Evolutionary conservation across 1,140 invertebrate genomes (phyloP), one percentile per base, ranked within the genome.

Genomic region (Adelges cooleyi): DNA sequence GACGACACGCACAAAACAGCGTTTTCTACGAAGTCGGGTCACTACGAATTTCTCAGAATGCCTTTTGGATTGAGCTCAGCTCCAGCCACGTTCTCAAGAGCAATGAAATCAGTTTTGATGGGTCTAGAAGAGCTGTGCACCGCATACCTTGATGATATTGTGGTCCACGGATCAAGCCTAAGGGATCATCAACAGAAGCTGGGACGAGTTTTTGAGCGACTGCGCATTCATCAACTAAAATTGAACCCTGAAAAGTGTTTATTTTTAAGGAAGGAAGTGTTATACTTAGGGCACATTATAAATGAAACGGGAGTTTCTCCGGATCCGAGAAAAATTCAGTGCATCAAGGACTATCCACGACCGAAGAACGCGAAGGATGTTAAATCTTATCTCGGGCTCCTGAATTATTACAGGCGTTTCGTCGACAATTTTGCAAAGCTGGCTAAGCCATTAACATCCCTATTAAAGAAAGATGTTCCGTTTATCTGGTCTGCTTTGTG

Each of bases 31-130:
- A n/a, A n/a, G n/a, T n/a, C n/a, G n/a, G n/a, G n/a, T n/a, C n/a
- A n/a, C n/a, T n/a, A n/a, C n/a, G n/a, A 74, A 66, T 78, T 75
- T 65, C 36, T 68, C n/a, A n/a, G n/a, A n/a, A n/a, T 78, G 74
- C 74, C 76, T 2, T 77, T 76, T 68, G 76, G 76, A 1, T 65
- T 78, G 1, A 72, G 72, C 46, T 76, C 75, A 59, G n/a, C n/a
- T n/a, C n/a, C n/a, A n/a, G n/a, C n/a, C n/a, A n/a, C n/a, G n/a
- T n/a, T n/a, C n/a, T n/a, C n/a, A n/a, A n/a, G n/a, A n/a, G n/a
- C n/a, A n/a, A n/a, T n/a, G n/a, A n/a, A n/a, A n/a, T n/a, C n/a
- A 73, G 73, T 74, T 76, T 6, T 69, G 72, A 1, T 75, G 75
- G 13, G 78, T 79, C 67, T 75, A 79, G 67, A 50, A 73, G 17